These are phyloP conservation scores for Nebria salina DNA, from an alignment of 2,888 invertebrate species.

Conservation along the genomic window DNA sequence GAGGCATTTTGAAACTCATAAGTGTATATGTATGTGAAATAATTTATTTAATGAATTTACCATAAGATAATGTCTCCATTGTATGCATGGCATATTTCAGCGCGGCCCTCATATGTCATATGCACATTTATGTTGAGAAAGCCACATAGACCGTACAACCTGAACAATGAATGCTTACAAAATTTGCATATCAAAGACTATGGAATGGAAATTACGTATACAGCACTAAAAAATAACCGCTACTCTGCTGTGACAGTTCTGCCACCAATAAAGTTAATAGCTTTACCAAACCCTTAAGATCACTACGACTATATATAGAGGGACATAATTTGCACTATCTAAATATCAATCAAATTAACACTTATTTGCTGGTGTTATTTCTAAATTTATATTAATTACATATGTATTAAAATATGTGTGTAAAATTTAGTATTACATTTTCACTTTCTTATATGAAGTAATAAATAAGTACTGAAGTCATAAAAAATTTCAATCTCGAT, in stretches of 20 bases:
- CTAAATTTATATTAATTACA: background rate
- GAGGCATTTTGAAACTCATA: background rate
- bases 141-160: background rate
- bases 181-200: conserved; percentile 40
- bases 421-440: background rate
- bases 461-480: background rate
- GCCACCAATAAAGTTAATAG: background rate
- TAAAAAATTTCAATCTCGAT: too few relatives aligned
- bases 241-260: background rate
- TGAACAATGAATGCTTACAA: background rate
- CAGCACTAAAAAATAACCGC: conserved; percentile 30
- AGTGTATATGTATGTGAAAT: background rate
- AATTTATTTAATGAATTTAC: background rate
- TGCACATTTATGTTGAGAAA: background rate
- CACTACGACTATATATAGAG: background rate
- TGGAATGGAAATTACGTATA: conserved; percentile 29
- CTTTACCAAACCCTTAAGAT: background rate
- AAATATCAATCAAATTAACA: too few relatives aligned
- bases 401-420: background rate
- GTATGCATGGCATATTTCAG: background rate
- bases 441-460: background rate
- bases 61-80: background rate
- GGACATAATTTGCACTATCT: too few relatives aligned
- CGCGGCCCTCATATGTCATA: background rate
- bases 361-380: too few relatives aligned